Base-by-base conservation (phyloP, 2,888 invertebrate species). In the Parnassius mnemosyne region DNA sequence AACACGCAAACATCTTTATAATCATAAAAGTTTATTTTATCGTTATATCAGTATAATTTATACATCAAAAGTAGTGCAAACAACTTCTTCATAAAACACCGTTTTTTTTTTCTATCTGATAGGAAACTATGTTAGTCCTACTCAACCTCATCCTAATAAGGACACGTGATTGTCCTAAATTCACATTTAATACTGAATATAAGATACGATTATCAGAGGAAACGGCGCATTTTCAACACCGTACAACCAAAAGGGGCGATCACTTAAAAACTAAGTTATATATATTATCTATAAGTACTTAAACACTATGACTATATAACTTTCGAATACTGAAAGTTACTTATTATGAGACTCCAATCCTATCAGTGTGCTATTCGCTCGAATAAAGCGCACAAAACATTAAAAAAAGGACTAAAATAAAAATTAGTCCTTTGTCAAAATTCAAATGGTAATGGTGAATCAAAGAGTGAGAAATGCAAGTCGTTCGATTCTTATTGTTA, bases 291-390 rank as follows among this genome's bases (percentile, higher is more conserved):
- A 51, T 72, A 73, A 71, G 64, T 73, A 71, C 79, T 75, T 81
- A 81, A 34, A 64, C 69, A 57, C 74, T 81, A 83, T 79, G 81
- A 84, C 80, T 84, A 78, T 70, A 72, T 71, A 73, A 75, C 66
- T 72, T 76, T 68, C 59, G 69, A 77, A 76, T 73, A 75, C 74
- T 73, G 76, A 71, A 70, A 72, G 66, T 74, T 77, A 79, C 61
- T 71, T 69, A 77, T 76, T 73, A 77, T 84, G 85, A 85, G 85
- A 85, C 83, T 85, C 84, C 67, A 69, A 70, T 67, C 76, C 78
- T 68, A 53, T 47, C 12, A 9, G 47, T n/a, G 13, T n/a, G 47
- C 43, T 43, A 43, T 43, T 43, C 47, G 2, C 47, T 5, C 9
- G 47, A 47, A 12, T 2, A 47, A n/a, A n/a, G 47, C 46, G 42